Percentiles rank a stretch among this genome's conserved stretches.
Conservation (phyloP, 1,140 invertebrate genomes). For the Scaptomyza graminum region DNA sequence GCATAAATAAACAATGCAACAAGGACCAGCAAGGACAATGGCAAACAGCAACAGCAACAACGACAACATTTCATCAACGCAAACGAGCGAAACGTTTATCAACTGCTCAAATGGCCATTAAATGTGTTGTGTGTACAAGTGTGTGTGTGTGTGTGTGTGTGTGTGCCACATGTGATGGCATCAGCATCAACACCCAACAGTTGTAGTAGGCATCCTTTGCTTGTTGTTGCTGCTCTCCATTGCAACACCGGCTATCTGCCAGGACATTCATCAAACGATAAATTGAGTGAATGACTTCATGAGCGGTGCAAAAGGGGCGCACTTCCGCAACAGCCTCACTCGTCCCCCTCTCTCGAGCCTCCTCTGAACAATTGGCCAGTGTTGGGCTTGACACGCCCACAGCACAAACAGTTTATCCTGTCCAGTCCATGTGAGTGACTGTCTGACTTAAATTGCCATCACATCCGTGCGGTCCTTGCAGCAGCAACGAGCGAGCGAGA, state of each 20-base stretch:
- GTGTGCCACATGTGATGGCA: conserved; percentile 38
- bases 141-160: conserved; percentile 29
- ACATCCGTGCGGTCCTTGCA: conserved; percentile 56
- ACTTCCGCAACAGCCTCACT: conserved; percentile 51
- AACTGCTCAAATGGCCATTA: conserved; percentile 84
- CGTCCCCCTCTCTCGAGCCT: too few relatives aligned
- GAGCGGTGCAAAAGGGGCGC: conserved; percentile 71
- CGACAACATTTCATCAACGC: conserved; percentile 82
- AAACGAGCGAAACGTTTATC: conserved; percentile 83
- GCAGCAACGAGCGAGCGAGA: neutral
- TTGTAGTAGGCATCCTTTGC: conserved; percentile 17
- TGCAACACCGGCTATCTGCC: conserved; percentile 61
- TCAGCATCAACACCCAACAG: conserved; percentile 37
- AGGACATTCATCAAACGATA: conserved; percentile 84
- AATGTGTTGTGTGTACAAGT: conserved; percentile 68
- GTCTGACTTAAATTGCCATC: conserved; percentile 82
- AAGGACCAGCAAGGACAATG: conserved; percentile 33
- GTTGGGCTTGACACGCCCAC: conserved; percentile 56
- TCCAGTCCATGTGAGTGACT: conserved; percentile 59
- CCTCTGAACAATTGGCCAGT: conserved; percentile 58
- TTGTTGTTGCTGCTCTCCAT: conserved; percentile 4
- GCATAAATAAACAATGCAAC: conserved; percentile 79
- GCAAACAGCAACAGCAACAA: conserved; percentile 27
- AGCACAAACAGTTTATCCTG: conserved; percentile 18
- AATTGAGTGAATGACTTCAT: conserved; percentile 84